Evolutionary conservation across 2,113 vertebrate species (phyloP), one percentile per base, ranked within the genome.

Genomic region (Rhinogobius similis): DNA sequence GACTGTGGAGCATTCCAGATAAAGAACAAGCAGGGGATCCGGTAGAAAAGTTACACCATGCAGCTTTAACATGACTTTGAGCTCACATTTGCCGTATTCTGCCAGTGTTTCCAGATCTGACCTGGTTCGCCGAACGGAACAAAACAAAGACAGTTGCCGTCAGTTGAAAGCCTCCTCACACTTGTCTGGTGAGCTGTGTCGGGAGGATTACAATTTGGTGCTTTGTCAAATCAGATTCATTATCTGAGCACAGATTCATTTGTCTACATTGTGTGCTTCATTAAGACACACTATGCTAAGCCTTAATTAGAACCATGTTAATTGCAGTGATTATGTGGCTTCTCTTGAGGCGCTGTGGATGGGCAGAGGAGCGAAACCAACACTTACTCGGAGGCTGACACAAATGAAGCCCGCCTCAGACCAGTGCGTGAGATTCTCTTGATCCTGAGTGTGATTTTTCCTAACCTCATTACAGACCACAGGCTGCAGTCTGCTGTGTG

Each of bases 151-250:
- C 20, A 52, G n/a, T 36, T 36, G 39, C 12, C 39, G 9, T 11
- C 21, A 23, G 50, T 23, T 32, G 8, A 58, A 24, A 58, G 24
- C 3, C 55, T 27, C 23, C 26, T 23, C 53, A 1, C 11, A 27
- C 79, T 84, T 73, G 55, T 75, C 63, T 65, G 65, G 72, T 64
- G 76, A 68, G 70, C 58, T 20, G 41, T 72, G 78, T 75, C 64
- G 62, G 0, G 29, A 73, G 88, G 87, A 88, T 92, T 92, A 92
- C 90, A 84, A 83, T 78, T 89, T 82, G 66, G 78, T 83, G 83
- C 84, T 87, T 83, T 82, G 81, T 88, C 84, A 88, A 89, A 89
- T 91, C 88, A 90, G 84, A 92, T 88, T 87, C 86, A 88, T 87
- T 90, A 90, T 90, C 80, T 73, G 75, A 87, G 86, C 79, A 82